Evolutionary conservation across 2,888 invertebrate genomes (phyloP).

Genomic region (Chymomyza caudatula): DNA sequence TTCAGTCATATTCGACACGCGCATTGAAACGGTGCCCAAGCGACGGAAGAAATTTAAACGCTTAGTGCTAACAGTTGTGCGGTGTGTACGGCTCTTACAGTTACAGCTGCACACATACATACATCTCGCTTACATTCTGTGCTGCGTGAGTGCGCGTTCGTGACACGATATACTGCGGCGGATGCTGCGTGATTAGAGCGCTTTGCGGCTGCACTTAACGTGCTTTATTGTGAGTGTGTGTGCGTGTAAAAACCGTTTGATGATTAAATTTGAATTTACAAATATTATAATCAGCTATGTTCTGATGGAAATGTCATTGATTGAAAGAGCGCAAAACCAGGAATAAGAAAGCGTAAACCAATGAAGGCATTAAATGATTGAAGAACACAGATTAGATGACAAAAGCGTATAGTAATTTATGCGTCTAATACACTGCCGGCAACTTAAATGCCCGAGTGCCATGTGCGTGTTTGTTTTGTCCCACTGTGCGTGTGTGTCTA

Average conservation of each 20-base stretch:
- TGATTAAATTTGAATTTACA: slow-evolving; percentile 39
- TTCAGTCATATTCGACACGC: slow-evolving; percentile 70
- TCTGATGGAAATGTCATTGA: slow-evolving; percentile 22
- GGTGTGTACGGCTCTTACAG: background rate
- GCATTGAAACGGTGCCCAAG: slow-evolving; percentile 58
- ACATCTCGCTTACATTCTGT: background rate
- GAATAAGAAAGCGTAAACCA: slow-evolving; percentile 16
- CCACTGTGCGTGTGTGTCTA: slow-evolving; percentile 33
- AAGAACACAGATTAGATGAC: slow-evolving; percentile 39
- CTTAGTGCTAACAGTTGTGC: background rate
- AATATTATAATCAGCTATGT: slow-evolving; percentile 47
- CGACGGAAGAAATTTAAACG: slow-evolving; percentile 37
- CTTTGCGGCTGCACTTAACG: background rate
- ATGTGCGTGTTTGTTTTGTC: slow-evolving; percentile 3
- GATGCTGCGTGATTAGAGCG: background rate
- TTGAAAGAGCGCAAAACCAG: slow-evolving; percentile 35
- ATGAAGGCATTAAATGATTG: slow-evolving; percentile 31
- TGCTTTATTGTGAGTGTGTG: slow-evolving; percentile 19
- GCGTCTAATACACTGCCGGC: background rate
- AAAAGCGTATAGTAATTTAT: slow-evolving; percentile 23
- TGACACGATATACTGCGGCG: background rate
- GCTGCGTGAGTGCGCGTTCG: background rate
- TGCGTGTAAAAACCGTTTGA: slow-evolving; percentile 33
- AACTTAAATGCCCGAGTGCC: background rate
- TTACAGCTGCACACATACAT: background rate